These are phyloP conservation scores for Hedya salicella DNA, from an alignment of 2,888 invertebrate genomes.

Conservation along the genomic window DNA sequence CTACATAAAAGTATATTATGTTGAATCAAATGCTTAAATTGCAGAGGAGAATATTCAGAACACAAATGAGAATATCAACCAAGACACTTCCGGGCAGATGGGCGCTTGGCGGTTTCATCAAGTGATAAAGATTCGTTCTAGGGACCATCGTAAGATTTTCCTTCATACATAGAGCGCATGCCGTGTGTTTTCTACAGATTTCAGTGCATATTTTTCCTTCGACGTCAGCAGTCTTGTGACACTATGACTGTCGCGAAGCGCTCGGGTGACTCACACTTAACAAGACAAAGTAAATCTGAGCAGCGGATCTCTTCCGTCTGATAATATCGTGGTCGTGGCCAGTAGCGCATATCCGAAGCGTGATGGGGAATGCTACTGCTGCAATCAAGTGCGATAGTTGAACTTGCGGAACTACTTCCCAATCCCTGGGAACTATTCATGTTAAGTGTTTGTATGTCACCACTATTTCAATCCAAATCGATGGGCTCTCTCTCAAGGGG, in stretches of 20 bases:
- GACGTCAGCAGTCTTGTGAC: not conserved
- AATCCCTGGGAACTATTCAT: too few species aligned
- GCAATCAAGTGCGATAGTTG: not conserved
- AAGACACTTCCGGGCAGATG: too few species aligned
- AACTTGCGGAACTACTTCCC: too few species aligned
- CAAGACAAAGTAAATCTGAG: constrained; percentile 32
- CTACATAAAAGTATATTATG: not conserved
- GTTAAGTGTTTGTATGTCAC: too few species aligned
- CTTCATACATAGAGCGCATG: not conserved
- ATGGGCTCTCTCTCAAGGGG: too few species aligned
- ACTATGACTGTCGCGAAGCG: constrained; percentile 1
- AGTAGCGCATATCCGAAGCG: constrained; percentile 23
- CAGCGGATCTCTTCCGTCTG: constrained; percentile 33
- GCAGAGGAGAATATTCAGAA: too few species aligned
- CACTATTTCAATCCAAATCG: too few species aligned
- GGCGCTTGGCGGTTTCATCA: too few species aligned
- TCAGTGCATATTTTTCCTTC: not conserved
- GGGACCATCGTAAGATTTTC: too few species aligned
- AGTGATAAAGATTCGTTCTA: too few species aligned
- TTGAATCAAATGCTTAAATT: not conserved
- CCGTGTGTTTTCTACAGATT: not conserved
- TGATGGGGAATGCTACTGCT: constrained; percentile 7
- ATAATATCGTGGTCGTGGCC: constrained; percentile 33
- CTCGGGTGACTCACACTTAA: constrained; percentile 14
- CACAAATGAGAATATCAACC: too few species aligned